Base-by-base conservation (phyloP, 2,888 invertebrate species). In the Ctenicera cuprea region DNA sequence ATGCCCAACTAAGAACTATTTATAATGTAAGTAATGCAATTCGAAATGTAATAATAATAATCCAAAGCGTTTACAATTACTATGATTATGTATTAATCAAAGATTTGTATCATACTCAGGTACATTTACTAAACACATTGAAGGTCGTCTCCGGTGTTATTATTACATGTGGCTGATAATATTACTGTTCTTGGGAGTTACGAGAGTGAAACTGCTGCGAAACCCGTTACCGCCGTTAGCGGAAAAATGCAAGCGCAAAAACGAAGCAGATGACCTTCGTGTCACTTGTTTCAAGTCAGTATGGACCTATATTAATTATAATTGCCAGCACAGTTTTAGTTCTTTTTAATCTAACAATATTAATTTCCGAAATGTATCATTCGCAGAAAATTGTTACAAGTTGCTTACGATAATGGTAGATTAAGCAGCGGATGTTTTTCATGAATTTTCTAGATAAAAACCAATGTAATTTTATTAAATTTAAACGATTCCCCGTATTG, bases 221-320 rank as follows among this genome's bases (percentile, higher is more conserved):
- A 77, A 77, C 79, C 78, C 77, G 79, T 78, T 79, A 78, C 79
- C 77, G 74, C 74, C 72, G 68, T 65, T 54, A 72, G 71, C 75
- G 68, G 73, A 80, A 80, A 80, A 79, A 79, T 77, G 75, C 76
- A 75, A 74, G 71, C 67, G 78, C 75, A 80, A 78, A 80, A 79
- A 76, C 76, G 73, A 68, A 77, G 76, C 79, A 76, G 78, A 76
- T 77, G 79, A 77, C 80, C 80, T 80, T 80, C 80, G 66, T 59
- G 62, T 37, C 66, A 74, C 73, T 74, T 71, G 73, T 75, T 76
- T 74, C 61, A 43, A 38, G 59, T 71, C 38, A 66, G 48, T 14
- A 48, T 65, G 63, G 37, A 26, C 16, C 66, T 26, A n/a, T n/a
- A n/a, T n/a, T n/a, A n/a, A n/a, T 62, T 62, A 37, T 41, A 43